Conservation (phyloP, 2,113 vertebrate species). For the Silurus glanis region DNA sequence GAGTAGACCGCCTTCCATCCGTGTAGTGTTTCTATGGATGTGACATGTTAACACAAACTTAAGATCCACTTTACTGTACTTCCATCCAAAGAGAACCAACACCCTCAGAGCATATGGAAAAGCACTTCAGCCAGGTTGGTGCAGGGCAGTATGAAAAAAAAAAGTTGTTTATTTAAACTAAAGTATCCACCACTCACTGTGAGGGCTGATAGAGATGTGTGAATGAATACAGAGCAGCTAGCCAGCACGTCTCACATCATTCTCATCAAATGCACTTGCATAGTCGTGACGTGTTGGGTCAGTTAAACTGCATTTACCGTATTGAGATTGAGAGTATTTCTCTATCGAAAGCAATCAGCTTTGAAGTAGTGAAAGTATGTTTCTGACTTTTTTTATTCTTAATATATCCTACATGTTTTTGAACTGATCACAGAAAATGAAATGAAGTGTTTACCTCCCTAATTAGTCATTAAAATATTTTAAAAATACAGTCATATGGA, state of each 20-base stretch:
- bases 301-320: not conserved
- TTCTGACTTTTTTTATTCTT: not conserved
- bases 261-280: not conserved
- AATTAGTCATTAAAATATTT: slow-evolving; percentile 10
- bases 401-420: not conserved
- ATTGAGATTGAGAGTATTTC: not conserved
- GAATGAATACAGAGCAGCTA: not conserved
- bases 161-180: not conserved
- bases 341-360: not conserved
- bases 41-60: not conserved
- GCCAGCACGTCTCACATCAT: not conserved
- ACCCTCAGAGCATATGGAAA: not conserved
- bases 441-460: slow-evolving; percentile 4
- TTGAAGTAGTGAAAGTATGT: not conserved
- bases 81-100: not conserved
- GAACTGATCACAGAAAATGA: not conserved
- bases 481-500: not conserved
- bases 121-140: not conserved
- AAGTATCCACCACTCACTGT: not conserved
- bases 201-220: not conserved
- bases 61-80: not conserved
- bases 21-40: not conserved
- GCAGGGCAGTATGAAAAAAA: not conserved
- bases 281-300: not conserved
- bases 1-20: not conserved